Conservation (phyloP, 1,140 invertebrate species). For the Venturia canescens region DNA sequence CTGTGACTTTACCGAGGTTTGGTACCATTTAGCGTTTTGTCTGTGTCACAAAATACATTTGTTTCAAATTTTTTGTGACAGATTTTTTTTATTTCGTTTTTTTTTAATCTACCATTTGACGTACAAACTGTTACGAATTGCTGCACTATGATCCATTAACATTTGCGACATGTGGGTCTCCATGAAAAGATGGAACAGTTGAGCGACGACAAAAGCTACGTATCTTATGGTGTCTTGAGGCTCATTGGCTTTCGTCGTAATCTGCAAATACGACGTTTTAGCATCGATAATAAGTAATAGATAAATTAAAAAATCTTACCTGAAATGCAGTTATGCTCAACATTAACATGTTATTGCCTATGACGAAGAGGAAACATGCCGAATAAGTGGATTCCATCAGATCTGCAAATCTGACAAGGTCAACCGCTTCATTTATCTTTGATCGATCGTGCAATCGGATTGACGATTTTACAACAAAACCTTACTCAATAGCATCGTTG, state of each 20-base stretch:
- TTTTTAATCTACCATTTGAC: neutral
- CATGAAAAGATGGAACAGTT: constrained; percentile 52
- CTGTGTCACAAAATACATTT: constrained; percentile 7
- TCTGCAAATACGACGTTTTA: neutral
- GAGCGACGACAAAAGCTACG: neutral
- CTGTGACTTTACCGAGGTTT: constrained; percentile 36
- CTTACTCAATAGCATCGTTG: constrained; percentile 46
- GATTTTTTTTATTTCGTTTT: neutral
- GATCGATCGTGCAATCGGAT: neutral
- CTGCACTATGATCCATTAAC: constrained; percentile 51
- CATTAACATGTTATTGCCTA: constrained; percentile 28
- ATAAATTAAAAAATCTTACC: constrained; percentile 42
- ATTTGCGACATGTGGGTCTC: constrained; percentile 49
- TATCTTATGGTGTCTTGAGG: constrained; percentile 41
- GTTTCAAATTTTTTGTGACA: too few species aligned
- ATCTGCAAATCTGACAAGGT: constrained; percentile 48
- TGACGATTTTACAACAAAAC: neutral
- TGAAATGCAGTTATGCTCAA: constrained; percentile 51
- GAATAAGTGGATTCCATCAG: constrained; percentile 51
- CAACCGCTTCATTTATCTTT: neutral
- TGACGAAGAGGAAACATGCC: constrained; percentile 38
- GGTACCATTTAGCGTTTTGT: constrained; percentile 46
- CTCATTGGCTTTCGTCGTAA: neutral
- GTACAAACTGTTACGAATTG: constrained; percentile 48
- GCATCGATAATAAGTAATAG: neutral